These are phyloP conservation scores for Pterobdella sp. DNA, from an alignment of 2,888 invertebrate genomes.

Conservation along the genomic window DNA sequence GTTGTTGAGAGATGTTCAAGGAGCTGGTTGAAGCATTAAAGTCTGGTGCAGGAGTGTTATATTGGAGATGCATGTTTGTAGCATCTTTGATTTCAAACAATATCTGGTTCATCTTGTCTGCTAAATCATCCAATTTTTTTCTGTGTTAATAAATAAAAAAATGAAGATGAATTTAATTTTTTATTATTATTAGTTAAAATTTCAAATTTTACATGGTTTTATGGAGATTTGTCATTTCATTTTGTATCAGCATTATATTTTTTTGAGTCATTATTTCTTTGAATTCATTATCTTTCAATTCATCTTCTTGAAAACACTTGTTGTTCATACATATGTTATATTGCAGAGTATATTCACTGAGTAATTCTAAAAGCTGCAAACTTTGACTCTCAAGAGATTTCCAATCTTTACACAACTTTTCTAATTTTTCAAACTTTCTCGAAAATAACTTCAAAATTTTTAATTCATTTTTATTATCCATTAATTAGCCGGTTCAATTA, in stretches of 20 bases:
- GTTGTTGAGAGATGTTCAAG: too few species aligned
- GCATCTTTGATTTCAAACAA: background rate
- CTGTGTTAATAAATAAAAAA: background rate
- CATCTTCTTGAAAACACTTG: background rate
- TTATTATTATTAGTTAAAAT: background rate
- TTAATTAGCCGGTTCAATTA: background rate
- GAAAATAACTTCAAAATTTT: background rate
- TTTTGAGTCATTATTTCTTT: background rate
- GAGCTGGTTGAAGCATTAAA: too few species aligned
- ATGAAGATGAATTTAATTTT: background rate
- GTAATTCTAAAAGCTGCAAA: background rate
- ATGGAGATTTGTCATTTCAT: background rate
- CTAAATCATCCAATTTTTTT: background rate
- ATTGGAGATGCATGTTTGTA: background rate
- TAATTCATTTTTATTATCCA: background rate
- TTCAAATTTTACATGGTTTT: background rate
- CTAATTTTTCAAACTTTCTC: background rate
- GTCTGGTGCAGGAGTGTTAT: background rate
- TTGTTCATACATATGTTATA: background rate
- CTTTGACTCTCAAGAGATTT: background rate
- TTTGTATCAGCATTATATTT: background rate
- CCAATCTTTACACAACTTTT: background rate
- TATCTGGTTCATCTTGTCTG: background rate
- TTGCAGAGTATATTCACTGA: background rate
- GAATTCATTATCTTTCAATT: background rate